Evolutionary conservation across 2,113 vertebrate species (phyloP).

Genomic region (Heloderma charlesbogerti): DNA sequence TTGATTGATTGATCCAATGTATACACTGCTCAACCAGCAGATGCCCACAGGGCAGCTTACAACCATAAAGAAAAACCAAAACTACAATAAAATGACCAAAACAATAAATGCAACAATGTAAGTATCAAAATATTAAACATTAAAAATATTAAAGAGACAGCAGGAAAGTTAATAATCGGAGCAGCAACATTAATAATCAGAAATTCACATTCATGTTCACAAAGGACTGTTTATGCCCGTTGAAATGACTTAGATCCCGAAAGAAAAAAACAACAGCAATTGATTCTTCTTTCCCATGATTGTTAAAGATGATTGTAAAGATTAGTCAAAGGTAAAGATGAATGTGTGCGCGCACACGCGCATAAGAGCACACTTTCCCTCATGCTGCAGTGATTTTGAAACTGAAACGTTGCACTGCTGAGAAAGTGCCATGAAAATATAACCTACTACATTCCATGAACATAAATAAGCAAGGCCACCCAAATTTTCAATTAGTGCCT

Average conservation of each 20-base stretch:
- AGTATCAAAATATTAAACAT: no score
- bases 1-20: no score
- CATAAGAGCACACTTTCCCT: constrained; percentile 68
- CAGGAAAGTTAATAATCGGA: no score
- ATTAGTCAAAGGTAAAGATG: constrained; percentile 59
- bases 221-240: constrained; percentile 40
- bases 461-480: constrained; percentile 99
- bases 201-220: constrained; percentile 25
- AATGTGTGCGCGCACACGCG: constrained; percentile 10
- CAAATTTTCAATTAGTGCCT: constrained; percentile 99
- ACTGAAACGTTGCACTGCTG: constrained; percentile 94
- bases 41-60: no score
- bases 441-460: constrained; percentile 96
- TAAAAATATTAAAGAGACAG: no score
- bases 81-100: no score
- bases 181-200: no score
- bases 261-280: constrained; percentile 45
- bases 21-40: no score
- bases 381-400: constrained; percentile 77
- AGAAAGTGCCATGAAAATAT: constrained; percentile 98
- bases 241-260: constrained; percentile 58
- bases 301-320: constrained; percentile 68
- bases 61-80: no score
- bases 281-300: constrained; percentile 52
- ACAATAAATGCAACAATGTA: no score